Conservation (phyloP, 1,140 invertebrate species). For the Pentalonia nigronervosa region DNA sequence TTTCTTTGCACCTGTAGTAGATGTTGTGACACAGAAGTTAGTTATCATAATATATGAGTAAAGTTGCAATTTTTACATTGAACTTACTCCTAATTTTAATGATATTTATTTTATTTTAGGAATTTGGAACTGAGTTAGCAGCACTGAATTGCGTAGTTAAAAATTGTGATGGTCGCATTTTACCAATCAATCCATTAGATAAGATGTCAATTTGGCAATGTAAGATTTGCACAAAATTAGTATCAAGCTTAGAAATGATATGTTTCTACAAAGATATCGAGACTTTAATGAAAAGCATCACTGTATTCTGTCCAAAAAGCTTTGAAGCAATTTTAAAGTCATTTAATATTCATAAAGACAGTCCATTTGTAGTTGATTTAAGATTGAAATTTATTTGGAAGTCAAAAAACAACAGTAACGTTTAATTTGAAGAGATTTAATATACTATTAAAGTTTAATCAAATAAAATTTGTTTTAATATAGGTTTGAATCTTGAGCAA, state of each 20-base stretch:
- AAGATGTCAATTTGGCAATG: slow-evolving; percentile 66
- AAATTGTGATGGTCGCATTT: slow-evolving; percentile 63
- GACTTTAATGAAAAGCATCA: neutral
- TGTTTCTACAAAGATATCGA: slow-evolving; percentile 25
- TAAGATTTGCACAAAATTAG: slow-evolving; percentile 65
- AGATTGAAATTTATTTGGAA: slow-evolving; percentile 41
- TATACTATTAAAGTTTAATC: neutral
- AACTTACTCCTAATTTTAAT: neutral
- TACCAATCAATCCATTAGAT: slow-evolving; percentile 65
- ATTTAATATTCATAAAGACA: slow-evolving; percentile 18
- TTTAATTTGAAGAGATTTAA: neutral
- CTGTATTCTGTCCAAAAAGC: neutral
- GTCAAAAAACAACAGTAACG: neutral
- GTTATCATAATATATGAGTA: neutral
- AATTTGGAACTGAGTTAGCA: slow-evolving; percentile 66
- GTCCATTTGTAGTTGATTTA: slow-evolving; percentile 28
- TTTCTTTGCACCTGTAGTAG: slow-evolving; percentile 77
- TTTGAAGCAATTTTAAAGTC: slow-evolving; percentile 22
- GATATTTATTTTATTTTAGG: slow-evolving; percentile 47
- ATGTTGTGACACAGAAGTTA: slow-evolving; percentile 74
- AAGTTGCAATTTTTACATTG: neutral
- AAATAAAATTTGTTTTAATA: neutral
- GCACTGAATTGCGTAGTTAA: slow-evolving; percentile 67
- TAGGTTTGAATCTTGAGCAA: slow-evolving; percentile 21
- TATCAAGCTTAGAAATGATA: slow-evolving; percentile 63